These are phyloP conservation scores for Iguana delicatissima DNA, from an alignment of 2,797 vertebrate species.

Conservation along the genomic window DNA sequence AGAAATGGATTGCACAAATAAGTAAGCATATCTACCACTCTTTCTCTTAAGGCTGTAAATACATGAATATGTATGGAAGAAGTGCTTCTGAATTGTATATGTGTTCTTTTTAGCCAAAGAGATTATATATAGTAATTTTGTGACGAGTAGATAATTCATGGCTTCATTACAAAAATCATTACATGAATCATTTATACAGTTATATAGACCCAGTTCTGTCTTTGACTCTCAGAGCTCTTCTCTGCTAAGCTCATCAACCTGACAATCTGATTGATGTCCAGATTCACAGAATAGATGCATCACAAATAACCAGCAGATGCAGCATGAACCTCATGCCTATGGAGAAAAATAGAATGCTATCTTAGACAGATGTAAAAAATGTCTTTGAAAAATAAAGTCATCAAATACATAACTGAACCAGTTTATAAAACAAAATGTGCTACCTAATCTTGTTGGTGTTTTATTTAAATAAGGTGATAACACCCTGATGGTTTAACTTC, in stretches of 20 bases:
- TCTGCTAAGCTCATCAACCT: neutral
- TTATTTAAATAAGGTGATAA: neutral
- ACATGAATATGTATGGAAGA: constrained; percentile 1
- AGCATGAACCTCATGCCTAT: neutral
- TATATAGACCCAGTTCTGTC: neutral
- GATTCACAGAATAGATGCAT: constrained; percentile 13
- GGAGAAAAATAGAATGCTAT: neutral
- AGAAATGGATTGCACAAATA: neutral
- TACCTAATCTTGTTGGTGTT: neutral
- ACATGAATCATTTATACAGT: neutral
- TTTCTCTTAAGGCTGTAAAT: neutral
- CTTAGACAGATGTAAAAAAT: constrained; percentile 15
- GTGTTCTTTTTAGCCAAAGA: neutral
- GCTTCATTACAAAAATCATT: constrained; percentile 11
- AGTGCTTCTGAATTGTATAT: neutral
- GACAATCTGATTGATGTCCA: constrained; percentile 1
- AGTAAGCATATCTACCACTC: neutral
- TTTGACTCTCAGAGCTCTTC: neutral
- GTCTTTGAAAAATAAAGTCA: constrained; percentile 23
- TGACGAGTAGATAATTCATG: neutral
- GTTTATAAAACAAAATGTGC: neutral
- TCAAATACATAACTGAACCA: neutral
- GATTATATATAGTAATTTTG: neutral
- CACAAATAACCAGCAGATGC: constrained; percentile 3
- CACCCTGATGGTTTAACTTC: neutral